Conservation (phyloP, 2,888 invertebrate genomes). For the Perizoma affinitatum region DNA sequence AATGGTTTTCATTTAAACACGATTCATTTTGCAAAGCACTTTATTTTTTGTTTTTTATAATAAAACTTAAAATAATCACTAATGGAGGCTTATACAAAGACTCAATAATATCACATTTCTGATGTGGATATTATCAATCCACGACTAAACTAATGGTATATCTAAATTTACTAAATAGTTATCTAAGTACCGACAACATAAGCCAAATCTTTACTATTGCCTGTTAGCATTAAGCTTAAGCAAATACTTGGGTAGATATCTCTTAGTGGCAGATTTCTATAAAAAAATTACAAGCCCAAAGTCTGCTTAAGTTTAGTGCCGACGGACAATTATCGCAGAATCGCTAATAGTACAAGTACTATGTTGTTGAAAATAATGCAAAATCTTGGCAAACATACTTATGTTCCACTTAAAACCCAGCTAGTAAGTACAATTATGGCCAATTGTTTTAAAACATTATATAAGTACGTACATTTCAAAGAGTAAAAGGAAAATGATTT, state of each 20-base stretch:
- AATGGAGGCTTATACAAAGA: slow-evolving; percentile 80
- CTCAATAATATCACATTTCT: slow-evolving; percentile 89
- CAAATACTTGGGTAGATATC: background rate
- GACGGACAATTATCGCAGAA: too few relatives aligned
- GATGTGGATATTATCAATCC: slow-evolving; percentile 87
- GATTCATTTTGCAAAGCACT: slow-evolving; percentile 55
- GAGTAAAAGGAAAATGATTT: slow-evolving; percentile 8
- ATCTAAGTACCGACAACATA: slow-evolving; percentile 68
- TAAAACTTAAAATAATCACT: slow-evolving; percentile 62
- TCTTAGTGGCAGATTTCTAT: too few relatives aligned
- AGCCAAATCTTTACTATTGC: slow-evolving; percentile 33
- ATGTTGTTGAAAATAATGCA: too few relatives aligned
- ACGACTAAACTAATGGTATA: slow-evolving; percentile 60
- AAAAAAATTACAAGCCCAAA: too few relatives aligned
- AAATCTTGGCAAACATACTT: too few relatives aligned
- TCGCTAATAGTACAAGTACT: too few relatives aligned
- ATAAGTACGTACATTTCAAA: slow-evolving; percentile 10
- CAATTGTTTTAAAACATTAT: too few relatives aligned
- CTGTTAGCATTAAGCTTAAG: background rate
- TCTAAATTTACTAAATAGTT: slow-evolving; percentile 47
- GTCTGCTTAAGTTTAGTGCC: too few relatives aligned
- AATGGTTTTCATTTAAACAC: slow-evolving; percentile 36
- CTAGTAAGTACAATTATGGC: too few relatives aligned
- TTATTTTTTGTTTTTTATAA: slow-evolving; percentile 56
- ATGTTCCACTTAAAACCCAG: too few relatives aligned